A percentile compares a stretch with the other conserved stretches of the same genome.
These are phyloP conservation scores for Drepana arcuata DNA, from an alignment of 1,140 invertebrate species.

Conservation along the genomic window DNA sequence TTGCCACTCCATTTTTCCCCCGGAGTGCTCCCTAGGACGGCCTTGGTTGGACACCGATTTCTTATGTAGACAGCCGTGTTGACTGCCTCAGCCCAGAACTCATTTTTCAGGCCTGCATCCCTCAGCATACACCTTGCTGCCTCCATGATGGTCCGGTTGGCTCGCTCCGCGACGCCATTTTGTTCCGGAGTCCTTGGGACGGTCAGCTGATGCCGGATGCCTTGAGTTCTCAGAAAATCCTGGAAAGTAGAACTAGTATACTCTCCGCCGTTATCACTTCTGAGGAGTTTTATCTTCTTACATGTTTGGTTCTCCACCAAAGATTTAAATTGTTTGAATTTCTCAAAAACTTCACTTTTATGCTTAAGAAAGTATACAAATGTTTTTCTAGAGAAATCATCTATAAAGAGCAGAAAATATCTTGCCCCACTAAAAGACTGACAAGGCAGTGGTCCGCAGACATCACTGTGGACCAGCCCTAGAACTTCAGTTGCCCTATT, in stretches of 20 bases:
- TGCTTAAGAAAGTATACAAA: conserved; percentile 12
- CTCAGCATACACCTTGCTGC: background rate
- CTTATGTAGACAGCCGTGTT: background rate
- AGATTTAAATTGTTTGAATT: conserved; percentile 11
- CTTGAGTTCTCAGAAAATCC: background rate
- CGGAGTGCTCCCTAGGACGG: background rate
- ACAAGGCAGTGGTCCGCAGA: conserved; percentile 9
- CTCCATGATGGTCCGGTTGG: background rate
- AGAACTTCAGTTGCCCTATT: too few relatives aligned
- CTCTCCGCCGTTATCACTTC: conserved; percentile 14
- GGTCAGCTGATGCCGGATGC: background rate
- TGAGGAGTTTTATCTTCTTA: conserved; percentile 6
- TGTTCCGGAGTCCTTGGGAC: background rate
- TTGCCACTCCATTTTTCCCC: background rate
- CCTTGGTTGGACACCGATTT: background rate
- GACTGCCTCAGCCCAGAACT: conserved; percentile 1
- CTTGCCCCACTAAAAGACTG: conserved; percentile 8
- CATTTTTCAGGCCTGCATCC: background rate
- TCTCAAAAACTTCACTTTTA: conserved; percentile 8
- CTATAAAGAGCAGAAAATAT: conserved; percentile 17
- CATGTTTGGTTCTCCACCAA: conserved; percentile 12
- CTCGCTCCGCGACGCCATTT: conserved; percentile 1
- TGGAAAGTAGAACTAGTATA: background rate
- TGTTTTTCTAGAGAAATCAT: conserved; percentile 8
- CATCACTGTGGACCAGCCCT: too few relatives aligned